Percentiles rank a stretch among this genome's conserved stretches.
These are phyloP conservation scores for Lontra canadensis DNA, from an alignment of 2,113 vertebrate genomes.

Conservation along the genomic window DNA sequence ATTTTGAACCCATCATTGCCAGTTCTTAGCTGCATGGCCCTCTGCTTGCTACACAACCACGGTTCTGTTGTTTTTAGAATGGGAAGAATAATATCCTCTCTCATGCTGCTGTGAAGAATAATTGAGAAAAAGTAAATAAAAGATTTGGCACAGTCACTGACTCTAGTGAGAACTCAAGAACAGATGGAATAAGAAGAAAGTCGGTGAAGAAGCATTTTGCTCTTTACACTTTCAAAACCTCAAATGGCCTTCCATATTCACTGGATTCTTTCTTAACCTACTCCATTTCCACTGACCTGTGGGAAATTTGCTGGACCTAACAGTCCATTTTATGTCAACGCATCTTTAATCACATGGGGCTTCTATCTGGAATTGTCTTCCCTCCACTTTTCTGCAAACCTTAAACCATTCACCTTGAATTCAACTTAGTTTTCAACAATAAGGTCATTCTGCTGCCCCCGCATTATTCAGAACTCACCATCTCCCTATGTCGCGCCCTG, in stretches of 20 bases:
- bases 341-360: neutral
- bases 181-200: neutral
- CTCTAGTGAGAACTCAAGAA: neutral
- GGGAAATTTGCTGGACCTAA: neutral
- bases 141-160: neutral
- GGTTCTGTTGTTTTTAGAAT: neutral
- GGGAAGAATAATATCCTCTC: neutral
- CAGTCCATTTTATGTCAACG: neutral
- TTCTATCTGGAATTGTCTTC: neutral
- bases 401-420: neutral
- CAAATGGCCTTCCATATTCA: neutral
- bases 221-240: neutral
- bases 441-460: neutral
- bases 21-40: neutral
- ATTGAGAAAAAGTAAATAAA: neutral
- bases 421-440: neutral
- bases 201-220: neutral
- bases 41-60: neutral
- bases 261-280: neutral
- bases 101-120: neutral
- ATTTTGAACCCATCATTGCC: neutral
- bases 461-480: neutral
- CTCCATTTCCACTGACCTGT: neutral
- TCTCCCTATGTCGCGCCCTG: neutral
- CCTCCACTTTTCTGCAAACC: neutral